These are phyloP conservation scores for Tachina grossa DNA, from an alignment of 2,888 invertebrate species.

Conservation along the genomic window DNA sequence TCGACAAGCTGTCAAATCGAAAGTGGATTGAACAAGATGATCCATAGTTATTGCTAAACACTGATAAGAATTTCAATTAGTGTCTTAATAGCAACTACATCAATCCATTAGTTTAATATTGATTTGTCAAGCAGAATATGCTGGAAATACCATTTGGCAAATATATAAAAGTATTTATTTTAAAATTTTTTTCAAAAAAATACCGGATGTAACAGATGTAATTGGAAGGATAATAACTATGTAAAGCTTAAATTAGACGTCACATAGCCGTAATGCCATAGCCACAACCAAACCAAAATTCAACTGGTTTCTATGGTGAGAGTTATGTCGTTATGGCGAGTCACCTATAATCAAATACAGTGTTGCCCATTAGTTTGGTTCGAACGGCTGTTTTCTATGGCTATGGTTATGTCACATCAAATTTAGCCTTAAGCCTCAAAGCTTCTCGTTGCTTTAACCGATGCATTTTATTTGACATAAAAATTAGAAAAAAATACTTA, in stretches of 20 bases:
- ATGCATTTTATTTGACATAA: too few relatives aligned
- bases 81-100: slow-evolving; percentile 71
- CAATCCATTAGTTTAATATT: slow-evolving; percentile 63
- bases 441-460: too few relatives aligned
- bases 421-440: neutral
- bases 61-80: slow-evolving; percentile 83
- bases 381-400: too few relatives aligned
- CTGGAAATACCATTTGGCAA: slow-evolving; percentile 15
- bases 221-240: neutral
- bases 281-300: too few relatives aligned
- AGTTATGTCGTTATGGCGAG: too few relatives aligned
- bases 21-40: slow-evolving; percentile 82
- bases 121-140: slow-evolving; percentile 17
- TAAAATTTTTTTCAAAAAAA: neutral
- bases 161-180: neutral
- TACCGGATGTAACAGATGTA: neutral
- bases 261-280: too few relatives aligned
- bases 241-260: too few relatives aligned
- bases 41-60: slow-evolving; percentile 79
- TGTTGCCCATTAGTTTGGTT: too few relatives aligned
- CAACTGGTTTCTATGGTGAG: too few relatives aligned
- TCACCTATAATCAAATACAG: too few relatives aligned
- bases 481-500: too few relatives aligned
- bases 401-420: too few relatives aligned
- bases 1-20: slow-evolving; percentile 83